Evolutionary conservation across 2,113 vertebrate genomes (phyloP), one percentile per base, ranked within the genome.

Genomic region (Sinocyclocheilus anshuiensis): DNA sequence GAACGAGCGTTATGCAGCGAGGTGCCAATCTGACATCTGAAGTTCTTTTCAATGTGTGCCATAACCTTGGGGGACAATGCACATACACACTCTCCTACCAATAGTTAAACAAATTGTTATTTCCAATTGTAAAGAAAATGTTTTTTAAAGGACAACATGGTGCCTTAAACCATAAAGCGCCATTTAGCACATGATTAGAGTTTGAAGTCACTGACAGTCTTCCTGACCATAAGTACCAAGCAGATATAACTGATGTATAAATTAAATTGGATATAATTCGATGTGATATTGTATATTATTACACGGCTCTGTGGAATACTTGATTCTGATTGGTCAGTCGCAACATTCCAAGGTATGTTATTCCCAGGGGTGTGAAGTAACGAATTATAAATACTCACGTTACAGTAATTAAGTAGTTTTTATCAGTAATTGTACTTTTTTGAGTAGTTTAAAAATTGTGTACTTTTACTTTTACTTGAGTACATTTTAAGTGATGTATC

Each of bases 11-110:
- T 87, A 82, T 20, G 15, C 78, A n/a, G 76, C 3, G 4, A 45
- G 22, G 53, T 72, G 85, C 36, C 24, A 29, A 18, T 75, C 74
- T 65, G 9, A 87, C 57, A 74, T 74, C 42, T 39, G 33, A 26
- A 1, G 42, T 61, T 39, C 79, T 29, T 39, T 86, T 86, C 22
- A 65, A 76, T 57, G 5, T 36, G 36, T 33, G 78, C 18, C 42
- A 50, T 82, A 22, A 76, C 59, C 71, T 83, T 77, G 45, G 18
- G 20, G 33, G 10, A 26, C 10, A 4, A 48, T 36, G 50, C 53
- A 59, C 24, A n/a, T 26, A 48, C 12, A 69, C 8, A 81, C 15
- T 48, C 7, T 48, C 67, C 26, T 3, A 72, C 20, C 61, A 50
- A 72, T 18, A 75, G 8, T 36, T 39, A 55, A 29, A 50, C 24